phyloP scores from a whole-genome alignment of 2,797 vertebrate species.

The Labroides dimidiatus region DNA sequence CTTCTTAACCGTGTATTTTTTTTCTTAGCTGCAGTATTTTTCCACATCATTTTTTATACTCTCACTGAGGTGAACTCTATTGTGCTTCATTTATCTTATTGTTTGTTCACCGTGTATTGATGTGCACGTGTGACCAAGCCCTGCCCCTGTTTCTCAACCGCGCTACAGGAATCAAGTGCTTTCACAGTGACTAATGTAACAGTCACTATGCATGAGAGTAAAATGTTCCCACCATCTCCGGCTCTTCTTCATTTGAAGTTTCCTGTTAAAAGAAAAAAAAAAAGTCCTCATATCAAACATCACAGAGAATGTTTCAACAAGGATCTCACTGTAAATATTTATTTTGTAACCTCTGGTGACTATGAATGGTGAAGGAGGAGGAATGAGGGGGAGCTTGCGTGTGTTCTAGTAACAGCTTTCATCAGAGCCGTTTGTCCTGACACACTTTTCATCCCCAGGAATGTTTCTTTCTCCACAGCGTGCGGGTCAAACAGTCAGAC shows the following conservation, averaged over 20 bases:
- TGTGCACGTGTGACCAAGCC: constrained; percentile 11
- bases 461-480: constrained; percentile 44
- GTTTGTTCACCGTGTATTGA: constrained; percentile 1
- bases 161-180: constrained; percentile 17
- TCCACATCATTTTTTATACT: background rate
- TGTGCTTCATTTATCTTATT: background rate
- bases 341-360: constrained; percentile 39
- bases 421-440: constrained; percentile 47
- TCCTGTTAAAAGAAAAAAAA: constrained; percentile 28
- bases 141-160: constrained; percentile 38
- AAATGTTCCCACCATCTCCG: constrained; percentile 49
- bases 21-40: constrained; percentile 2
- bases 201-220: constrained; percentile 45
- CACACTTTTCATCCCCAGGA: constrained; percentile 43
- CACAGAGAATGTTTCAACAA: constrained; percentile 43
- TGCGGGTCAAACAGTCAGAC: constrained; percentile 51
- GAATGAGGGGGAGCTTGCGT: constrained; percentile 44
- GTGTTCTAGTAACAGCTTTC: constrained; percentile 40
- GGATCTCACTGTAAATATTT: constrained; percentile 64
- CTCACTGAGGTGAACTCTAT: constrained; percentile 1
- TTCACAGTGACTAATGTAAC: constrained; percentile 59
- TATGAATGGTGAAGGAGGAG: constrained; percentile 49
- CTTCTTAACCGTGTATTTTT: background rate
- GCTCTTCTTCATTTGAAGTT: constrained; percentile 40
- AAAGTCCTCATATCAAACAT: constrained; percentile 42